These are phyloP conservation scores for Pygoscelis adeliae DNA, from an alignment of 2,113 vertebrate genomes.

Conservation along the genomic window DNA sequence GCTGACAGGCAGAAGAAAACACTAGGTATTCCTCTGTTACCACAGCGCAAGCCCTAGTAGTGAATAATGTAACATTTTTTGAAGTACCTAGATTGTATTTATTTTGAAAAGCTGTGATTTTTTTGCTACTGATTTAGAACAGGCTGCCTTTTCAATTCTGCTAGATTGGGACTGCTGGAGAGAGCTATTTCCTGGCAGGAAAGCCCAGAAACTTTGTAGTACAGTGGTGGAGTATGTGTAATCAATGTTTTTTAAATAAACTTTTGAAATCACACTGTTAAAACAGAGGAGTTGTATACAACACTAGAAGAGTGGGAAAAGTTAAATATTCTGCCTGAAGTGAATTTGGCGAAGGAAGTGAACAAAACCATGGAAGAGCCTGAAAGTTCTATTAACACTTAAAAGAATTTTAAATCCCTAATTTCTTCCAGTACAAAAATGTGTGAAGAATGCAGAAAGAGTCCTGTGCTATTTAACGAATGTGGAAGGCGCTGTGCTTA, in stretches of 20 bases:
- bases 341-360: background rate
- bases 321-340: background rate
- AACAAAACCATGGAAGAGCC: background rate
- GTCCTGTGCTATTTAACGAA: background rate
- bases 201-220: background rate
- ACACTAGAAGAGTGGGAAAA: background rate
- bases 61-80: background rate
- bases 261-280: background rate
- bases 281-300: rapidly evolving
- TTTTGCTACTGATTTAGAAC: background rate
- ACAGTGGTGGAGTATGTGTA: background rate
- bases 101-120: background rate
- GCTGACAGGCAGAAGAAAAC: background rate
- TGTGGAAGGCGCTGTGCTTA: background rate
- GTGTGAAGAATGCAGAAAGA: background rate
- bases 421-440: background rate
- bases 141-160: background rate
- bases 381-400: background rate
- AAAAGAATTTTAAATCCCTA: background rate
- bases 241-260: background rate
- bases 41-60: background rate
- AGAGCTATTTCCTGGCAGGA: background rate
- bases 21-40: background rate
- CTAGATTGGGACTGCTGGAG: background rate
- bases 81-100: background rate